phyloP scores from a whole-genome alignment of 1,140 invertebrate species.

The Vanessa atalanta region DNA sequence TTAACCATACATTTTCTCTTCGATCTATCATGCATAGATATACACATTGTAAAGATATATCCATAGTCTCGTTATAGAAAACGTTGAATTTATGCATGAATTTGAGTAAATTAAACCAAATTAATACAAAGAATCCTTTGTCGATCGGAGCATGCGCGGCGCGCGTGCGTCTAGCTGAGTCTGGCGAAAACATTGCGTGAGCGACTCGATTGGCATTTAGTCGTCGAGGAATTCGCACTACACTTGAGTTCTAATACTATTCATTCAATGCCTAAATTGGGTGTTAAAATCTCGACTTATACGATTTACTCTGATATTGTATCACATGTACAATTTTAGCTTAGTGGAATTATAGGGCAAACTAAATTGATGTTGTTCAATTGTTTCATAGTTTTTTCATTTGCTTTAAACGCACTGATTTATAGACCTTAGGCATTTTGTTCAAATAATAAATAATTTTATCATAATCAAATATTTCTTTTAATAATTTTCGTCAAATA shows the following conservation, averaged over 20 bases:
- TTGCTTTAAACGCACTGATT: no score
- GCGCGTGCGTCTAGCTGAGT: constrained; percentile 37
- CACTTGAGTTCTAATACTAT: constrained; percentile 17
- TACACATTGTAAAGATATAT: background rate
- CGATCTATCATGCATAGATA: background rate
- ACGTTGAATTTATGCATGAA: constrained; percentile 44
- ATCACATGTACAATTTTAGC: background rate
- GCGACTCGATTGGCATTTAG: constrained; percentile 41
- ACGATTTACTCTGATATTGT: background rate
- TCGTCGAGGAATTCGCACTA: constrained; percentile 31
- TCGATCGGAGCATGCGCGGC: constrained; percentile 37
- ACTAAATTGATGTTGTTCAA: background rate
- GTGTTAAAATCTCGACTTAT: constrained; percentile 7
- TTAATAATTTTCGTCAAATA: background rate
- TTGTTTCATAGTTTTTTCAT: no score
- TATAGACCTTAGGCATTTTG: no score
- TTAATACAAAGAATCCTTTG: constrained; percentile 50
- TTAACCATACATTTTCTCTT: constrained; percentile 15
- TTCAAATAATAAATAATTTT: no score
- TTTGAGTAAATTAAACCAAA: constrained; percentile 49
- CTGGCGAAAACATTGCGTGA: constrained; percentile 50
- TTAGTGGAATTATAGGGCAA: background rate
- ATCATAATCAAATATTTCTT: background rate
- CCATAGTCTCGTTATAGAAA: constrained; percentile 39
- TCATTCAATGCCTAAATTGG: constrained; percentile 8